These are phyloP conservation scores for Aphis gossypii DNA, from an alignment of 1,140 invertebrate species.

Conservation along the genomic window DNA sequence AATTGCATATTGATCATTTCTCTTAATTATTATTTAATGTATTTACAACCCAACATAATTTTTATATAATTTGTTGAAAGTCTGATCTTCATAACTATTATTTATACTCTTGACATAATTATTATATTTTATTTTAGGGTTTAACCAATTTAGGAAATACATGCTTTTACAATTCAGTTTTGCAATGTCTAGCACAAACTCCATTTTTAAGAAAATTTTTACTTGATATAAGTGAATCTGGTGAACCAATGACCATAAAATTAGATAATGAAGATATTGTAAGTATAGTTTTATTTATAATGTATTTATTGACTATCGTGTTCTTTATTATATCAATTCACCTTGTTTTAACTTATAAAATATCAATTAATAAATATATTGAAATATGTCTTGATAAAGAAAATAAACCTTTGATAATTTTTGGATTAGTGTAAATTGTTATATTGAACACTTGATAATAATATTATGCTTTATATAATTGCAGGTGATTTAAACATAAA, in stretches of 20 bases:
- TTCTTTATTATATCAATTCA: background rate
- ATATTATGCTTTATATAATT: no score
- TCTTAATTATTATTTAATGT: background rate
- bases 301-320: background rate
- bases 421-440: no score
- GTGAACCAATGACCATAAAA: conserved; percentile 74
- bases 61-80: background rate
- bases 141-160: conserved; percentile 91
- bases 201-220: conserved; percentile 79
- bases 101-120: background rate
- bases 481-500: no score
- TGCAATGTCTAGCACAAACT: conserved; percentile 90
- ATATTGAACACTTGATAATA: no score
- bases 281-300: background rate
- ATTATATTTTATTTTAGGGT: conserved; percentile 66
- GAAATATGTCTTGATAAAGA: no score
- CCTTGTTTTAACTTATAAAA: background rate
- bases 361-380: background rate
- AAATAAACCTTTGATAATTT: no score
- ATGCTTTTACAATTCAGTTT: conserved; percentile 95
- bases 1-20: no score
- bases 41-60: background rate
- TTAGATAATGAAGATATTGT: conserved; percentile 68
- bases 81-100: background rate
- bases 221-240: conserved; percentile 73